phyloP scores from a whole-genome alignment of 1,140 invertebrate species.

The Antheraea pernyi region DNA sequence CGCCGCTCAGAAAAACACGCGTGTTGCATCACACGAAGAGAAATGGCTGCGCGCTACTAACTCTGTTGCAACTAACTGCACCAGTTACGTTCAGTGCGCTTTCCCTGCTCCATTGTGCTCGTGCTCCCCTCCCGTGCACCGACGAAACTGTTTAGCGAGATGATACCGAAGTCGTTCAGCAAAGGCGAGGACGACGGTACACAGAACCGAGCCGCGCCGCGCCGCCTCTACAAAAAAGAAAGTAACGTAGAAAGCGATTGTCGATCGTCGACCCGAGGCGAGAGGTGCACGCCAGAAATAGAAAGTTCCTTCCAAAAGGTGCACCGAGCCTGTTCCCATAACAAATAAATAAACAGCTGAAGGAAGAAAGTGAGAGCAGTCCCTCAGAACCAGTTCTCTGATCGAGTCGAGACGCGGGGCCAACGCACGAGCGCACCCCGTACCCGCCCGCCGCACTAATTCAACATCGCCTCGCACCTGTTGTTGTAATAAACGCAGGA shows the following conservation, averaged over 20 bases:
- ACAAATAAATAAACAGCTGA: conserved; percentile 69
- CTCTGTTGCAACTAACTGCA: conserved; percentile 66
- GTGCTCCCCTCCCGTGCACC: conserved; percentile 25
- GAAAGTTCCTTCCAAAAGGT: conserved; percentile 71
- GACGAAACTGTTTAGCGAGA: conserved; percentile 34
- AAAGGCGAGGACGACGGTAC: conserved; percentile 15
- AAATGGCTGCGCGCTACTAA: conserved; percentile 69
- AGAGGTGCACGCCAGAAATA: conserved; percentile 67
- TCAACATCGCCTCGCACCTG: conserved; percentile 23
- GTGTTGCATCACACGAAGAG: conserved; percentile 72
- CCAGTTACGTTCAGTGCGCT: conserved; percentile 52
- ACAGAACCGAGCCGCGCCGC: conserved; percentile 17
- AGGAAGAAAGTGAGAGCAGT: conserved; percentile 68
- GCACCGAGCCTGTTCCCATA: conserved; percentile 53
- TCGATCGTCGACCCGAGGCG: conserved; percentile 61
- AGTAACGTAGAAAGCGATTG: conserved; percentile 71
- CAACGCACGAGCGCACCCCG: conserved; percentile 13
- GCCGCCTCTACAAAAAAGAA: conserved; percentile 61
- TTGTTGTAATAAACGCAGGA: conserved; percentile 27
- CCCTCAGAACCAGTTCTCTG: conserved; percentile 55
- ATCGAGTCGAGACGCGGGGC: background rate
- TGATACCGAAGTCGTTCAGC: conserved; percentile 37
- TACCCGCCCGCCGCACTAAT: conserved; percentile 5
- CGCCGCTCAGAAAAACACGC: conserved; percentile 60
- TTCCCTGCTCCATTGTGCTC: conserved; percentile 54